Base-by-base conservation (phyloP, 2,113 vertebrate genomes). In the Bos indicus region DNA sequence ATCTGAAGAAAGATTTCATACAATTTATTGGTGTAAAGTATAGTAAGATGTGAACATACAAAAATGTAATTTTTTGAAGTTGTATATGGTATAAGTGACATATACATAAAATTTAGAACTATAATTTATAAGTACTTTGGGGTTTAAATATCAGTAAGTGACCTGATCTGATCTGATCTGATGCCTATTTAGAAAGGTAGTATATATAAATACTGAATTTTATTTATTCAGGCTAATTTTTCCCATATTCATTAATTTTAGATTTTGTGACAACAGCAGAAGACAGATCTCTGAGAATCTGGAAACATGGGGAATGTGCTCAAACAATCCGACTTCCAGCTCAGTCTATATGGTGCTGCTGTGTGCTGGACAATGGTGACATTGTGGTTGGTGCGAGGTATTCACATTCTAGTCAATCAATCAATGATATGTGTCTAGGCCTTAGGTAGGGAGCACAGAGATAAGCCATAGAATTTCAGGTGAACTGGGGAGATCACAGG, bases 261-360 rank as follows among this genome's bases (percentile, higher is more conserved):
- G 99, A 99, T 99, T 99, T 99, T 98, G 95, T 99, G 59, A 99
- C 99, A 96, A 99, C 99, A 28, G 99, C 99, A 97, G 99, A 99
- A 97, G 99, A 99, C 97, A 98, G 99, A 97, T 99, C 99, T 46
- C 94, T 99, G 64, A 99, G 99, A 98, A 99, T 99, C 97, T 99
- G 99, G 99, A 99, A 97, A 90, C 92, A 98, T 56, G 99, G 99
- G 2, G 99, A 99, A 96, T 99, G 99, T 96, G 84, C 98, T 92
- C 99, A 99, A 98, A 99, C 99, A 80, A 99, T 99, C 96, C 99
- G 99, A 81, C 99, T 99, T 59, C 99, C 99, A 62, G 99, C 99
- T 91, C 99, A 99, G 97, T 99, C 99, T n/a, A 98, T 99, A 16
- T 99, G 99, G 99, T 99, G 99, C 98, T 99, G 99, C 98, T 99